Evolutionary conservation across 2,113 vertebrate species (phyloP), one percentile per base, ranked within the genome.

Genomic region (Etheostoma spectabile): DNA sequence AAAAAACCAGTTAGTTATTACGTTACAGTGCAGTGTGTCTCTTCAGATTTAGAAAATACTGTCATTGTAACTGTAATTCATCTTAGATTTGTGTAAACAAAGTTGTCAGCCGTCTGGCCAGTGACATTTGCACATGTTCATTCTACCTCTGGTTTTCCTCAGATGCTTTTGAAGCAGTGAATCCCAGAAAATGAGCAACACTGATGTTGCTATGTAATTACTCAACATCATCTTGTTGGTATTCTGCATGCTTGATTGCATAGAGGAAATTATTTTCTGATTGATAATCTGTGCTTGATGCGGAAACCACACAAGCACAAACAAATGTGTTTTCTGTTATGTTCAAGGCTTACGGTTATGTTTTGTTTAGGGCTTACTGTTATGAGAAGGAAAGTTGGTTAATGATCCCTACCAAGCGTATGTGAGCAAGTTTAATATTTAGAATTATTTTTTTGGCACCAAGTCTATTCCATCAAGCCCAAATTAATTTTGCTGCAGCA

Each of bases 181-280:
- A 59, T 74, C 68, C 60, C 74, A 65, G 74, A 74, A 79, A 86
- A 81, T 45, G 73, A 53, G 63, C 42, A 74, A 18, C 24, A 19
- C 57, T 76, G 60, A 74, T 61, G 80, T 67, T 49, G n/a, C 72
- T 24, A 15, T 19, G 48, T 16, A 77, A 91, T 85, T 88, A 80
- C 65, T 27, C 57, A 22, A 62, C 79, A 79, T 77, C 74, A 53
- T 75, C 67, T 80, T 71, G 68, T 56, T 78, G 19, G 64, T 77
- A 73, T 70, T 76, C 62, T 52, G 63, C 46, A 24, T 56, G 65
- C 73, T 66, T 87, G 82, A 87, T 89, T 86, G 83, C 80, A 67
- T 49, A 46, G 72, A 80, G 71, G 72, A 87, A 83, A 78, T 82
- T 27, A 80, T 74, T 77, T 87, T 56, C 67, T 38, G 72, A 66